phyloP scores from a whole-genome alignment of 30 jellyfish, hydroid and myxozoan species.

The Hydractinia symbiolongicarpus region DNA sequence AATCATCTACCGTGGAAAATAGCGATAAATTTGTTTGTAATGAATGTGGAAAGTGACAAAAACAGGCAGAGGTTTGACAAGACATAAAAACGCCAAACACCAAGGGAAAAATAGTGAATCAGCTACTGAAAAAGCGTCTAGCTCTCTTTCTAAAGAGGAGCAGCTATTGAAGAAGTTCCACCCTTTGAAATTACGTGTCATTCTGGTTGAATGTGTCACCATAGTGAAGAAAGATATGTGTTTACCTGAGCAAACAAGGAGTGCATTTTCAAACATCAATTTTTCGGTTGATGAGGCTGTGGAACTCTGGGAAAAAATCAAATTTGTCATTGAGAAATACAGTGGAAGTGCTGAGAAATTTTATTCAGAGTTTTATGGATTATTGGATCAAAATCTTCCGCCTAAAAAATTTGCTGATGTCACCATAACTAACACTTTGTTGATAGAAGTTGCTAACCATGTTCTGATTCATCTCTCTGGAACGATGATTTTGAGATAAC shows the following conservation, averaged over 20 bases:
- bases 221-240: not conserved
- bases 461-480: conserved; percentile 14
- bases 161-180: not conserved
- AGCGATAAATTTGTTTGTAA: not conserved
- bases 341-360: conserved; percentile 26
- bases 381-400: not conserved
- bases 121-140: not conserved
- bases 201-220: not conserved
- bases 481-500: too few species aligned
- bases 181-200: not conserved
- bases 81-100: not conserved
- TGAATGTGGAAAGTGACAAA: not conserved
- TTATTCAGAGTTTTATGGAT: conserved; percentile 13
- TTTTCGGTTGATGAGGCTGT: conserved; percentile 17
- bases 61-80: not conserved
- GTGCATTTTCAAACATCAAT: not conserved
- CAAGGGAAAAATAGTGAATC: not conserved
- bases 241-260: not conserved
- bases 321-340: not conserved
- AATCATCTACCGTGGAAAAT: not conserved
- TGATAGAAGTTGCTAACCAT: conserved; percentile 24
- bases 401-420: conserved; percentile 19
- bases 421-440: conserved; percentile 15
- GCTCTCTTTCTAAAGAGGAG: not conserved
- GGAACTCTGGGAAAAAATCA: not conserved